Evolutionary conservation across 2,113 vertebrate genomes (phyloP), one percentile per base, ranked within the genome.

Genomic region (Stegastes partitus): DNA sequence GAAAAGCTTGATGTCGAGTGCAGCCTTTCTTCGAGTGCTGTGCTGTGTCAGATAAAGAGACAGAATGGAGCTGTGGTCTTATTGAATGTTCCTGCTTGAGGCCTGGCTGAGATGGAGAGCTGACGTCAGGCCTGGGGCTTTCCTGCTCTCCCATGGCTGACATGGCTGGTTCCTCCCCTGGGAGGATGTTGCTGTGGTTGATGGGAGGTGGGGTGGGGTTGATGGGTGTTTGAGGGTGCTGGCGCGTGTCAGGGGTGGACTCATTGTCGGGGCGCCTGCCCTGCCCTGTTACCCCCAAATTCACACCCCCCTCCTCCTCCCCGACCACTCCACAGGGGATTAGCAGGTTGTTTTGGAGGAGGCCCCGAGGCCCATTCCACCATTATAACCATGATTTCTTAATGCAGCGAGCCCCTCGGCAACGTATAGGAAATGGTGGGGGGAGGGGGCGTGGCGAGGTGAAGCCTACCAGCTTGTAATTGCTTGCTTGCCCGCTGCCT

Each of bases 321-420:
- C 69, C 44, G 39, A 18, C 9, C 12, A 34, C 73, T 79, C 86
- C 89, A 72, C 72, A 50, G 89, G 93, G 93, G 91, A 94, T 94
- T 94, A 94, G 93, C 93, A 93, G 91, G 93, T 95, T 93, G 93
- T 94, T 94, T 92, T 87, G 67, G 79, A 76, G 74, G 53, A 51
- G 83, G 49, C 79, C 73, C 81, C 7, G 31, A 74, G 81, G 87
- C 81, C 84, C 91, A 92, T 94, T 94, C 93, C 90, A 89, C 79
- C 90, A 93, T 93, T 91, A 93, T 84, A 87, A 70, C 87, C 87
- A 83, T 83, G 85, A 82, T 90, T 89, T 86, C 77, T 68, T 91
- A 90, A 94, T 87, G 86, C 93, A 68, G 79, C 47, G 66, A 79
- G 80, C 87, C 88, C 65, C 61, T 55, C 31, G 76, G 76, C 31